Conservation (phyloP, 2,113 vertebrate genomes). For the Leptodactylus fuscus region DNA sequence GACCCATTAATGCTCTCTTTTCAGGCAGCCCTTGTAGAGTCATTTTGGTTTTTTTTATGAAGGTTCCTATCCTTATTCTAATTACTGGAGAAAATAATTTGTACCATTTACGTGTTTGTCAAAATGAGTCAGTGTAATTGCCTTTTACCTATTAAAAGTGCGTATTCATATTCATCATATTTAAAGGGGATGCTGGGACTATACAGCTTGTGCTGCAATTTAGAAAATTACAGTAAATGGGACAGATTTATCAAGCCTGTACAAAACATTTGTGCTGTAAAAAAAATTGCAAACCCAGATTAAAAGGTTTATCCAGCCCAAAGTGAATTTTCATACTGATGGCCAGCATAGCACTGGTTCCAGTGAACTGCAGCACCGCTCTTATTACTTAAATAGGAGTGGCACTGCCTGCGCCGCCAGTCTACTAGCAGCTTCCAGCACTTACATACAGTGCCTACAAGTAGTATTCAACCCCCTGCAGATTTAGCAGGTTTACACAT, state of each 20-base stretch:
- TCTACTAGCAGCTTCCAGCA: no score
- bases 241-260: not conserved
- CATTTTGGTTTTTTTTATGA: not conserved
- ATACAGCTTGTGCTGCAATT: not conserved
- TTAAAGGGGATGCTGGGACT: not conserved
- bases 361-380: no score
- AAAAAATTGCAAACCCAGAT: no score
- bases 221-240: not conserved
- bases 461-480: no score
- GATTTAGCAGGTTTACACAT: no score
- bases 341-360: no score
- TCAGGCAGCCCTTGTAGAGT: slow-evolving; percentile 10
- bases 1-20: slow-evolving; percentile 23
- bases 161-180: not conserved
- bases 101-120: slow-evolving; percentile 16
- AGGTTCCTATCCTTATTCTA: slow-evolving; percentile 2
- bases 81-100: slow-evolving; percentile 38
- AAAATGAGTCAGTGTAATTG: not conserved
- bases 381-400: no score
- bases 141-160: not conserved
- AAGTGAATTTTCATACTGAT: no score
- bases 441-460: no score
- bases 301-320: no score
- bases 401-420: no score
- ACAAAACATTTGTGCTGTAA: no score